Conservation (phyloP, 2,113 vertebrate species). For the human region DNA sequence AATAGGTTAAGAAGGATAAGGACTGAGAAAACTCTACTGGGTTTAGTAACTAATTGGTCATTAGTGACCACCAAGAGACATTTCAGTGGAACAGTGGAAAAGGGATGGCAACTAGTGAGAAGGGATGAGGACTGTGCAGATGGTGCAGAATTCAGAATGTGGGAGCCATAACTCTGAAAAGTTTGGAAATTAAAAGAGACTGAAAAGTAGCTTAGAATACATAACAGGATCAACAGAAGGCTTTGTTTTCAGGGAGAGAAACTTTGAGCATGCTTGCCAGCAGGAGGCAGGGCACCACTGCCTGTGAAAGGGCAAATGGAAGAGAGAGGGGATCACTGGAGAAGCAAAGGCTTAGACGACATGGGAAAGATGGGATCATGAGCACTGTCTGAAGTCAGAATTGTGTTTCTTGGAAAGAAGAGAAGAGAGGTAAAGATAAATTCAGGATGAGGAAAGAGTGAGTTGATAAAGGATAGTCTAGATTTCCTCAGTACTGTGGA, state of each 20-base stretch:
- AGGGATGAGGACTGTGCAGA: background rate
- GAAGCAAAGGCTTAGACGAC: background rate
- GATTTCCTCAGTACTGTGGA: background rate
- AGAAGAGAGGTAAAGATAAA: background rate
- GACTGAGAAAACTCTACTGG: background rate
- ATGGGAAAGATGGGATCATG: no score
- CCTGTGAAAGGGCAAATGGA: background rate
- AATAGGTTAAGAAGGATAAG: background rate
- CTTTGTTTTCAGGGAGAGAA: background rate
- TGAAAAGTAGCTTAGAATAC: background rate
- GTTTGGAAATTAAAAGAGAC: background rate
- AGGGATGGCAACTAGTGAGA: background rate
- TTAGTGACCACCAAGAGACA: background rate
- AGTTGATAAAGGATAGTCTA: background rate
- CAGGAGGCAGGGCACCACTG: background rate
- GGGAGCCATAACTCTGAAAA: background rate
- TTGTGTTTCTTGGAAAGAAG: background rate
- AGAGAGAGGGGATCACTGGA: background rate
- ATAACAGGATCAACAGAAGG: background rate
- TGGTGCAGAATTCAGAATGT: background rate
- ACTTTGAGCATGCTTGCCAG: background rate
- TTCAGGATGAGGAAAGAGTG: background rate
- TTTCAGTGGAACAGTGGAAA: background rate
- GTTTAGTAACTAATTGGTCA: background rate
- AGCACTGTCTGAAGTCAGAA: background rate